Percentiles rank a stretch among this genome's conserved stretches.
These are phyloP conservation scores for Pelochelys cantorii DNA, from an alignment of 2,797 vertebrate genomes.

Conservation along the genomic window DNA sequence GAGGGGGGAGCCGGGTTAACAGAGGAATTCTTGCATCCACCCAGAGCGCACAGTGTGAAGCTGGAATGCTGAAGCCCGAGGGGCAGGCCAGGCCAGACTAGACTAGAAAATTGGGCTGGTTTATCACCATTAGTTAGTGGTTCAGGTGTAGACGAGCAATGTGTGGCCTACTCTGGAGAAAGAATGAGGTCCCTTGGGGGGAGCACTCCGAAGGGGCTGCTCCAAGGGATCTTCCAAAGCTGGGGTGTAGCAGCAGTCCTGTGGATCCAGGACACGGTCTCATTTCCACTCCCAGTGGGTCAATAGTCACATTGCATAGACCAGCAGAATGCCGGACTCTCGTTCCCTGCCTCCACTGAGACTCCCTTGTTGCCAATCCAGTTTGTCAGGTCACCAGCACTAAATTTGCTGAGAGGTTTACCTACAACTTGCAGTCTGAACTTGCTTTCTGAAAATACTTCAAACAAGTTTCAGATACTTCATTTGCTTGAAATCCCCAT, in stretches of 20 bases:
- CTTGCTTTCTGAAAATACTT: not conserved
- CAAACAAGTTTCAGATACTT: not conserved
- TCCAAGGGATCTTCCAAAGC: not conserved
- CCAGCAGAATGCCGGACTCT: not conserved
- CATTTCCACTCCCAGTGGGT: not conserved
- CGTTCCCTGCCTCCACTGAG: not conserved
- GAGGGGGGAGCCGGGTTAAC: too few species aligned
- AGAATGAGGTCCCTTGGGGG: not conserved
- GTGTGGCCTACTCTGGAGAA: not conserved
- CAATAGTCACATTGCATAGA: not conserved
- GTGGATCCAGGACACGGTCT: not conserved
- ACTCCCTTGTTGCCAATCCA: not conserved
- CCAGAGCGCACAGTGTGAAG: not conserved
- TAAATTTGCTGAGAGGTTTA: not conserved
- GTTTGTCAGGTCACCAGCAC: not conserved
- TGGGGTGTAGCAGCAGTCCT: not conserved
- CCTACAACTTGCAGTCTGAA: not conserved
- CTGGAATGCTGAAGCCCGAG: not conserved
- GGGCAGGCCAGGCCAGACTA: not conserved
- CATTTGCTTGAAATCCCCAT: fast-evolving
- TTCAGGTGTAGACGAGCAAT: not conserved
- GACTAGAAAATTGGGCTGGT: not conserved
- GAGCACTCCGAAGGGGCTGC: not conserved
- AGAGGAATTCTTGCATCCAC: not conserved
- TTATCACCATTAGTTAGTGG: not conserved